A percentile compares a stretch with the other conserved stretches of the same genome.
These are phyloP conservation scores for Typhlichthys eigenmanni DNA, from an alignment of 2,797 vertebrate species.

Conservation along the genomic window DNA sequence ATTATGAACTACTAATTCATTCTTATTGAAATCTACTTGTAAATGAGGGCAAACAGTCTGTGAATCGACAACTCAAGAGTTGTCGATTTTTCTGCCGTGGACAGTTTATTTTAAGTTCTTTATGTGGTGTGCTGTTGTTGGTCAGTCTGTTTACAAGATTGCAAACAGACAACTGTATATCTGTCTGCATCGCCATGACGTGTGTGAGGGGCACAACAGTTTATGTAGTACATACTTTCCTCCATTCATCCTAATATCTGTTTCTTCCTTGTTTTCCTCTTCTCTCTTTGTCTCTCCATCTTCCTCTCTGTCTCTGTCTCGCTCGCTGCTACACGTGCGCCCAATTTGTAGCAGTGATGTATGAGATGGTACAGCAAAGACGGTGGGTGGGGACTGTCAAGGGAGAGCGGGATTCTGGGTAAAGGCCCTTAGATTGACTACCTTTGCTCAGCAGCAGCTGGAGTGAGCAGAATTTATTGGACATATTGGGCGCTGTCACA, in stretches of 20 bases:
- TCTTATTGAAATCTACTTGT: constrained; percentile 23
- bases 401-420: constrained; percentile 46
- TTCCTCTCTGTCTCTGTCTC: constrained; percentile 7
- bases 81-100: too few relatives aligned
- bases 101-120: neutral
- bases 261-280: constrained; percentile 16
- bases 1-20: constrained; percentile 22
- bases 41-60: constrained; percentile 2
- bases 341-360: constrained; percentile 62
- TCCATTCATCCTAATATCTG: constrained; percentile 12
- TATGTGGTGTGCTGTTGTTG: neutral
- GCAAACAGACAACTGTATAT: too few relatives aligned
- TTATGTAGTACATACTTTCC: constrained; percentile 1
- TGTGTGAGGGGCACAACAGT: constrained; percentile 3
- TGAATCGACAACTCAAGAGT: too few relatives aligned
- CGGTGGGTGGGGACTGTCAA: constrained; percentile 48
- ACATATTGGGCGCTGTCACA: constrained; percentile 30
- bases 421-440: constrained; percentile 59
- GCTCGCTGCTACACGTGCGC: constrained; percentile 29
- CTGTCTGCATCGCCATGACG: neutral
- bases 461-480: constrained; percentile 44
- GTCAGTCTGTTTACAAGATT: neutral
- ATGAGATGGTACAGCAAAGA: constrained; percentile 53
- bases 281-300: constrained; percentile 13
- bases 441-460: constrained; percentile 47